Conservation (phyloP, 2,113 vertebrate genomes). For the Cathartes aura region DNA sequence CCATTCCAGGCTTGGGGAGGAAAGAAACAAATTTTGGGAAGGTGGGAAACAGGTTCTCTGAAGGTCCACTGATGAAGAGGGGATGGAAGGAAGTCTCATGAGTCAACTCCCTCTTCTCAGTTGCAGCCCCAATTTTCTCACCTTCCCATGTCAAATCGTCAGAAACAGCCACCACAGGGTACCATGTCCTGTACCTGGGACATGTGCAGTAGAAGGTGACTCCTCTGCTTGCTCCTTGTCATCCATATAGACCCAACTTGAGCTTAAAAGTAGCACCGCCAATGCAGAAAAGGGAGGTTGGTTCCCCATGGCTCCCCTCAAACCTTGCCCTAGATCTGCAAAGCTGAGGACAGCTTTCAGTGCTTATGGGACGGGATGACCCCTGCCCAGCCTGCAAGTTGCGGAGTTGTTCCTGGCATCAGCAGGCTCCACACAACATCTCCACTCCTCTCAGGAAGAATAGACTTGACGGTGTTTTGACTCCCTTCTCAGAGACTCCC, state of each 20-base stretch:
- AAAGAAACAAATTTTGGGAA: background rate
- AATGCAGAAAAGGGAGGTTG: background rate
- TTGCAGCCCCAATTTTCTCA: background rate
- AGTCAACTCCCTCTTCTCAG: background rate
- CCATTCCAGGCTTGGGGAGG: background rate
- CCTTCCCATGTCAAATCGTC: background rate
- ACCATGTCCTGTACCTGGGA: background rate
- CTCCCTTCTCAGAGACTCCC: slow-evolving; percentile 64
- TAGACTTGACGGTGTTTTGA: slow-evolving; percentile 66
- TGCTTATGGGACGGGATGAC: background rate
- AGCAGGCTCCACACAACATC: background rate
- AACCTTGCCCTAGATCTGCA: background rate
- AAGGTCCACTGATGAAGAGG: background rate
- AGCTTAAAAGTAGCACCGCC: background rate
- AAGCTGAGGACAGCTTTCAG: background rate
- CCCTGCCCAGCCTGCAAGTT: background rate
- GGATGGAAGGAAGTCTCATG: background rate
- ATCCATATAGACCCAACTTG: background rate
- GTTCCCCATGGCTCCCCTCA: background rate
- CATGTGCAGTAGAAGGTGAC: background rate
- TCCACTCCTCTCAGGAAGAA: slow-evolving; percentile 17
- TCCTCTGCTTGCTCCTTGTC: background rate
- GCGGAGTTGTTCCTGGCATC: background rate
- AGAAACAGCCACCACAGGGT: background rate
- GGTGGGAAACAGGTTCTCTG: background rate